A percentile compares a stretch with the other conserved stretches of the same genome.
Conservation (phyloP, 2,113 vertebrate species). For the Ictalurus punctatus region DNA sequence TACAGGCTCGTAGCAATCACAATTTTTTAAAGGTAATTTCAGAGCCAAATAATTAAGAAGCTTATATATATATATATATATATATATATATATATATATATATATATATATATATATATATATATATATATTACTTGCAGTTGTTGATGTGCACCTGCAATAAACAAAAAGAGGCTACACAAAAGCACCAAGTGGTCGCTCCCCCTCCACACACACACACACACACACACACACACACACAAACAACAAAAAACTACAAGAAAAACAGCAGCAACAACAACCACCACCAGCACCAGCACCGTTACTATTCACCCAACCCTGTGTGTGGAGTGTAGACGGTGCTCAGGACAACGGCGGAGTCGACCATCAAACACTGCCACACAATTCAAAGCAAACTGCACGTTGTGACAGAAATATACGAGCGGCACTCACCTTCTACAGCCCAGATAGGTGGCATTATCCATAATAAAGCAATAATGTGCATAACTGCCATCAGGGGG, state of each 20-base stretch:
- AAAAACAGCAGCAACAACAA: neutral
- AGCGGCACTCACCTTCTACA: slow-evolving; percentile 69
- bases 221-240: neutral
- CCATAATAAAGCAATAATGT: slow-evolving; percentile 66
- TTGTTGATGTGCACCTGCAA: slow-evolving; percentile 17
- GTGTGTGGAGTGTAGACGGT: neutral
- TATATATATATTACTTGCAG: neutral
- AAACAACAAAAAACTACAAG: neutral
- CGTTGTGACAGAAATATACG: slow-evolving; percentile 28
- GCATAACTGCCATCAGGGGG: slow-evolving; percentile 60
- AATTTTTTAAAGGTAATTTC: neutral
- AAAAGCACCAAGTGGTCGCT: neutral
- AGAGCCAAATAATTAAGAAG: neutral
- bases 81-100: too few relatives aligned
- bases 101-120: too few relatives aligned
- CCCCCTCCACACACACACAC: neutral
- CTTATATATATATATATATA: too few relatives aligned
- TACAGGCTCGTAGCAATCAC: neutral
- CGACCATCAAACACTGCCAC: neutral
- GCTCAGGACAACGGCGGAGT: neutral
- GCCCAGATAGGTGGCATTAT: slow-evolving; percentile 67
- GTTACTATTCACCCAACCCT: neutral
- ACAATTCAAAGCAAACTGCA: slow-evolving; percentile 24
- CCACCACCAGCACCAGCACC: neutral
- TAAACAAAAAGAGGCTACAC: neutral